Conservation (phyloP, 2,113 vertebrate species). For the Mesoclemmys tuberculata region DNA sequence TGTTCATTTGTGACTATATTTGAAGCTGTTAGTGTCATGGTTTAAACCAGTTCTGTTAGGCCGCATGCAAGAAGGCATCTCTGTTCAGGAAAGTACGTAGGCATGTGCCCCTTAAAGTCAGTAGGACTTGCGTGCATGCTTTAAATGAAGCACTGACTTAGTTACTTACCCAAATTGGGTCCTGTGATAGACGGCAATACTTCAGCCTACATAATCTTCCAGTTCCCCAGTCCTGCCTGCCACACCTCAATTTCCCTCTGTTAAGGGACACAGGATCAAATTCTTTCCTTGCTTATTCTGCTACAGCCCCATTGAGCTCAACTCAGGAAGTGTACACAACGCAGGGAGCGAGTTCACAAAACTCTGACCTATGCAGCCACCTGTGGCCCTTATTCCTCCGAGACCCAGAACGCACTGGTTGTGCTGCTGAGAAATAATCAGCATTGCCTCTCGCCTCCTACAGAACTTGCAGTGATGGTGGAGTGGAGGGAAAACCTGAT, state of each 20-base stretch:
- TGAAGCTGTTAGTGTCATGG: background rate
- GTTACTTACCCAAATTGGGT: background rate
- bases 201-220: no score
- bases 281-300: background rate
- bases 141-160: background rate
- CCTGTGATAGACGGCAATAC: background rate
- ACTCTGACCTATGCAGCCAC: background rate
- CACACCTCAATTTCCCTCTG: background rate
- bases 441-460: background rate
- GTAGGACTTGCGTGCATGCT: background rate
- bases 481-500: background rate
- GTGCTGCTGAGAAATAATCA: background rate
- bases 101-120: background rate
- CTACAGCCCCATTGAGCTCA: background rate
- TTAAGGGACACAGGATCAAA: background rate
- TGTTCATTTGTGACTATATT: background rate
- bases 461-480: background rate
- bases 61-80: background rate
- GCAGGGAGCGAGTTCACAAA: background rate
- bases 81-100: background rate
- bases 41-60: background rate
- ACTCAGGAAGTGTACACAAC: background rate
- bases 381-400: background rate
- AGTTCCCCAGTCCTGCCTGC: no score
- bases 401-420: background rate